phyloP scores from a whole-genome alignment of 2,113 vertebrate genomes.

The Ciconia stormi region DNA sequence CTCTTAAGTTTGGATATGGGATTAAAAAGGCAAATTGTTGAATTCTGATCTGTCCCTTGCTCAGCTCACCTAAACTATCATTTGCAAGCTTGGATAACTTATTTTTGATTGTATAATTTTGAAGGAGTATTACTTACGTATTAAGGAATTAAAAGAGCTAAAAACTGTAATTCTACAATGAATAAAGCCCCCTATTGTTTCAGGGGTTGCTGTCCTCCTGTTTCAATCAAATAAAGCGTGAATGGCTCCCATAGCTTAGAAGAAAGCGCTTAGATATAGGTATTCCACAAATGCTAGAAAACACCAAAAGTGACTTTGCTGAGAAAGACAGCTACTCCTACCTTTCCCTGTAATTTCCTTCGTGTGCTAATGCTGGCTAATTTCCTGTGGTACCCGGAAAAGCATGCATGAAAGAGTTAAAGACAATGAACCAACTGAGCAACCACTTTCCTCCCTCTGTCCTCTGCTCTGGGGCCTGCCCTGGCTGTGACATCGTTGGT shows the following conservation, averaged over 20 bases:
- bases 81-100: background rate
- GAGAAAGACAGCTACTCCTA: background rate
- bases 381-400: background rate
- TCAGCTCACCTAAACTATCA: background rate
- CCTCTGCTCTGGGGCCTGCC: background rate
- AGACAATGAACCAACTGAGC: background rate
- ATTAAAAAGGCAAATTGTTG: background rate
- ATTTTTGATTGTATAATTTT: background rate
- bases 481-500: background rate
- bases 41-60: background rate
- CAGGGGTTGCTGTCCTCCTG: background rate
- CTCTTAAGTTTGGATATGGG: background rate
- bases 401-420: background rate
- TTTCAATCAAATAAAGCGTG: background rate
- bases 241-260: background rate
- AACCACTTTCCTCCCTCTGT: background rate
- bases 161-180: background rate
- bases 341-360: background rate
- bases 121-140: background rate
- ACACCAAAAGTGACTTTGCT: background rate
- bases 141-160: background rate
- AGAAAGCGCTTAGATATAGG: background rate
- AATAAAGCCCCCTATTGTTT: background rate
- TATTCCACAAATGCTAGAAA: background rate
- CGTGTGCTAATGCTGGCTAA: background rate